Conservation (phyloP, 2,113 vertebrate genomes). For the Gallinago paraguaiae region DNA sequence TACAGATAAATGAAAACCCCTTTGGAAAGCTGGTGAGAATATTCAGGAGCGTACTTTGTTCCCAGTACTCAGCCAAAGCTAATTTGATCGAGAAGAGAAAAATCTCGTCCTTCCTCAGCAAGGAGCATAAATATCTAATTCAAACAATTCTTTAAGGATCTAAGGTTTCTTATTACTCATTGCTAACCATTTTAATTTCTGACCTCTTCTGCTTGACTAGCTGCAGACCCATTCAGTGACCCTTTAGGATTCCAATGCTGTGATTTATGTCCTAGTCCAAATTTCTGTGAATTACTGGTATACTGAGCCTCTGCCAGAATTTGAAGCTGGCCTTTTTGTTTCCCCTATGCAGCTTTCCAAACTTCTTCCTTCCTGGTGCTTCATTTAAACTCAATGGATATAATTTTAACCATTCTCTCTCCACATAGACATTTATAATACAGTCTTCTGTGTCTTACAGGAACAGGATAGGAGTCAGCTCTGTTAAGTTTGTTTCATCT, state of each 20-base stretch:
- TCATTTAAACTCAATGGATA: neutral
- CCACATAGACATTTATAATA: neutral
- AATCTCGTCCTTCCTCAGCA: neutral
- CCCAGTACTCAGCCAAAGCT: neutral
- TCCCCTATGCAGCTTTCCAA: neutral
- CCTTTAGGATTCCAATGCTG: conserved; percentile 64
- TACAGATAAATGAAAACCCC: neutral
- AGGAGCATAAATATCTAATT: conserved; percentile 58
- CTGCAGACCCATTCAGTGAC: conserved; percentile 64
- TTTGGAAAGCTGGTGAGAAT: neutral
- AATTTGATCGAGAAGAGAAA: conserved; percentile 22
- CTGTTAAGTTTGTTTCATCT: neutral
- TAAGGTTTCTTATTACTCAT: conserved; percentile 62
- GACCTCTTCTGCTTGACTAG: conserved; percentile 73
- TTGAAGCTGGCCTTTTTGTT: neutral
- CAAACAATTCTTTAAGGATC: conserved; percentile 38
- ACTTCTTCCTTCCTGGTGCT: neutral
- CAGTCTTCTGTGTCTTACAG: neutral
- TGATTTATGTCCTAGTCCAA: conserved; percentile 61
- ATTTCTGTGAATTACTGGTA: conserved; percentile 44
- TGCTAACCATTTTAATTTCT: conserved; percentile 73
- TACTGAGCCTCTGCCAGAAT: neutral
- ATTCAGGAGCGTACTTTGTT: neutral
- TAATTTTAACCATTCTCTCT: neutral
- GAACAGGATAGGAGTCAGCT: neutral